Percentiles rank a stretch among this genome's conserved stretches.
Evolutionary conservation across 2,113 vertebrate genomes (phyloP).

Genomic region (Leuciscus idus): DNA sequence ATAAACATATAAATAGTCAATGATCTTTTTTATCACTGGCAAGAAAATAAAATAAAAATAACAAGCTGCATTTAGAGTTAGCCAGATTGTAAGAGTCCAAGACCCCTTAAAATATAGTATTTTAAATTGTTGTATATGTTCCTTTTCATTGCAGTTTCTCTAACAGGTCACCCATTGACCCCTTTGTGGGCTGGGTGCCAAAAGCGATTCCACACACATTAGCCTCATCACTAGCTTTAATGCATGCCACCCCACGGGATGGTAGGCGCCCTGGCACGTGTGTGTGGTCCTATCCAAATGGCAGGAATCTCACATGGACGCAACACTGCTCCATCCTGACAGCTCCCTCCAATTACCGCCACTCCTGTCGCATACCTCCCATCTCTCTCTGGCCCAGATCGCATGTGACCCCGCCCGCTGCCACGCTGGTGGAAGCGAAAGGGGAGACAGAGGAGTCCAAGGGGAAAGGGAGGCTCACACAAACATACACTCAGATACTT

Average conservation of each 20-base stretch:
- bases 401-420: constrained; percentile 69
- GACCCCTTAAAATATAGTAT: neutral
- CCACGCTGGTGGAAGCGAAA: constrained; percentile 61
- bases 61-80: neutral
- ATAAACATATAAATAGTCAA: neutral
- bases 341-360: constrained; percentile 74
- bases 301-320: constrained; percentile 54
- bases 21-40: neutral
- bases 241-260: constrained; percentile 69
- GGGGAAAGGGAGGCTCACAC: neutral
- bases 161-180: constrained; percentile 43
- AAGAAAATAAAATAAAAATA: neutral
- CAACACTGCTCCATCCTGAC: constrained; percentile 67
- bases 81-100: neutral
- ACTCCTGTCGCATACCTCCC: constrained; percentile 66
- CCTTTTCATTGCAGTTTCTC: constrained; percentile 34
- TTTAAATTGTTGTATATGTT: constrained; percentile 32
- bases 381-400: constrained; percentile 66
- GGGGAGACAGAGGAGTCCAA: constrained; percentile 5
- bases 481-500: constrained; percentile 6
- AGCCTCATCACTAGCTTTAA: constrained; percentile 75
- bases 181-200: constrained; percentile 61
- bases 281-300: constrained; percentile 51
- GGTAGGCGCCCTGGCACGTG: constrained; percentile 65
- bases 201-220: constrained; percentile 72